Evolutionary conservation across 1,140 invertebrate genomes (phyloP), one percentile per base, ranked within the genome.

Genomic region (Aphis gossypii): DNA sequence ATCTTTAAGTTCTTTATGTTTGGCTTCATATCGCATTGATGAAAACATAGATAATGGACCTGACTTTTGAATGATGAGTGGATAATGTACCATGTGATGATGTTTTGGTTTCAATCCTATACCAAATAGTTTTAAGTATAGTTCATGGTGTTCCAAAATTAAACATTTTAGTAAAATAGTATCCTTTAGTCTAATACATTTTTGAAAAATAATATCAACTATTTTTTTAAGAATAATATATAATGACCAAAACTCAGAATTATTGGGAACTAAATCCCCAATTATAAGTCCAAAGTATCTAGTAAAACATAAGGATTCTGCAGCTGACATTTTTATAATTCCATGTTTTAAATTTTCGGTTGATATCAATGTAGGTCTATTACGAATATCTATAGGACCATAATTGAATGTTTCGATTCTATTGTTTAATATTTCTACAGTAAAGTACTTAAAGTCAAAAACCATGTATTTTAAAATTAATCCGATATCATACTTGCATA

Each of bases 31-130:
- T 8, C 68, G 9, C n/a, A 35, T 82, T 9, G 68, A 82, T 35
- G 9, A 82, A 82, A 82, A 82, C 7, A 82, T 8, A 35, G n/a
- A 41, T 41, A 83, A 83, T 21, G 90, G 90, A 14, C 90, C 90
- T 41, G 60, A 60, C 0, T 54, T 54, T 54, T 90, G 30, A 51
- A 90, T 90, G 6, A 90, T 90, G 21, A 51, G 21, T 35, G 54
- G 89, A 56, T 91, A 91, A 38, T 91, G 89, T 25, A 91, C 23
- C 51, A 91, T 35, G 38, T 60, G 60, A 68, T 91, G 54, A 44
- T 91, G 54, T 38, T 91, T 91, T 68, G 89, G 90, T 23, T 68
- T 91, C 23, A 91, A 60, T 3, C 2, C 18, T n/a, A 23, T 51
- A 91, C n/a, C 7, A 38, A 91, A 91, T 38, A 91, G 18, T 25